Evolutionary conservation across 2,797 vertebrate species (phyloP).

Genomic region (Anguilla megastoma): DNA sequence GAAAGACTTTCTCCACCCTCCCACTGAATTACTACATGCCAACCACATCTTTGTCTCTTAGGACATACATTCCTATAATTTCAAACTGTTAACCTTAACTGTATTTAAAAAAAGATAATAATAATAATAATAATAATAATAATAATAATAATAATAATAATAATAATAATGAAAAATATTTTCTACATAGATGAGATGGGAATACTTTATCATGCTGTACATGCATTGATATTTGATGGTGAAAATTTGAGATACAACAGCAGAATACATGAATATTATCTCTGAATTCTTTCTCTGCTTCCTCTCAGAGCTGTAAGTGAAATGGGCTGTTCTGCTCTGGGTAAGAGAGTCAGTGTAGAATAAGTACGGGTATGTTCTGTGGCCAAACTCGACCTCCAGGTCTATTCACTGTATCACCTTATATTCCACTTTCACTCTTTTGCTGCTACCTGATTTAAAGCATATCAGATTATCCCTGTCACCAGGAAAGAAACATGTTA

Average conservation of each 20-base stretch:
- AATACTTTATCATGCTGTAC: background rate
- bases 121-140: background rate
- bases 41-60: background rate
- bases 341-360: conserved; percentile 67
- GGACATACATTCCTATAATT: background rate
- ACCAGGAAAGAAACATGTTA: conserved; percentile 75
- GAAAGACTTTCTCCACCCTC: background rate
- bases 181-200: background rate
- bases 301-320: conserved; percentile 28
- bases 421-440: conserved; percentile 44
- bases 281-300: background rate
- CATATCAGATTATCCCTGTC: conserved; percentile 62
- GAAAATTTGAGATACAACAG: background rate
- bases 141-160: background rate
- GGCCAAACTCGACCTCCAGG: conserved; percentile 50
- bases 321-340: conserved; percentile 21
- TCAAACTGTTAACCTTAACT: background rate
- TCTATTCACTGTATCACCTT: conserved; percentile 50
- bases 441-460: conserved; percentile 27
- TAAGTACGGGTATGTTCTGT: conserved; percentile 61
- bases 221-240: background rate
- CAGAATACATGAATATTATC: background rate
- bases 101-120: background rate
- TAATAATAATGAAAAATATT: background rate
- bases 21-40: background rate